Base-by-base conservation (phyloP, 2,888 invertebrate species). In the Atrina japonica region DNA sequence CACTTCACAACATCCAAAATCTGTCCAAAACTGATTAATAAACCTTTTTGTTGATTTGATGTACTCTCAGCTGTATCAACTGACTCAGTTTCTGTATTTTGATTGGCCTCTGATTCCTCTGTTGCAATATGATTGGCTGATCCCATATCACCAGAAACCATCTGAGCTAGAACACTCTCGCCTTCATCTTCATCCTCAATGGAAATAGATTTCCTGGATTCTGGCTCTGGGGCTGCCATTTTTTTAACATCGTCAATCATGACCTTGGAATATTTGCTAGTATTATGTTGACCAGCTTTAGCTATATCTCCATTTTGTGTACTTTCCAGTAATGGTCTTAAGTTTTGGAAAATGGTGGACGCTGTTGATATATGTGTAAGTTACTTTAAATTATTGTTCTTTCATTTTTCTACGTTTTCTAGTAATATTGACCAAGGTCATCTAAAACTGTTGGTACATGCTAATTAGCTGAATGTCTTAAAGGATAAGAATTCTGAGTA, bases 171-270 rank as follows among this genome's bases (percentile, higher is more conserved):
- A 29, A 61, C 43, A 30, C 41, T 63, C 29, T 70, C 70, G 11
- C 66, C 70, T 41, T 75, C 75, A 1, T 61, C 74, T 27, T 66
- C 68, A 18, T 53, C 63, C 21, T 65, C 75, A 45, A 61, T 69
- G 5, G 5, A 5, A 7, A 35, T 35, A 7, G 35, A 56, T 18
- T 47, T 58, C n/a, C 40, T 49, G 35, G 3, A 18, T n/a, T 56
- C 40, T 16, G 40, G 30, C 35, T 35, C 35, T 18, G 9, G 1
- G 49, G 35, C 11, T 35, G 35, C 35, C 35, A 35, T 35, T 5
- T 5, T 35, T 35, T 35, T 11, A 5, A 35, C 35, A 35, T 35
- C 11, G 35, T 35, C 35, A 5, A 35, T 35, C 6, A 35, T 35
- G 35, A 35, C 35, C 11, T 35, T 35, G 5, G 35, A 35, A 35